These are phyloP conservation scores for Gila orcuttii DNA, from an alignment of 2,113 vertebrate species.

Conservation along the genomic window DNA sequence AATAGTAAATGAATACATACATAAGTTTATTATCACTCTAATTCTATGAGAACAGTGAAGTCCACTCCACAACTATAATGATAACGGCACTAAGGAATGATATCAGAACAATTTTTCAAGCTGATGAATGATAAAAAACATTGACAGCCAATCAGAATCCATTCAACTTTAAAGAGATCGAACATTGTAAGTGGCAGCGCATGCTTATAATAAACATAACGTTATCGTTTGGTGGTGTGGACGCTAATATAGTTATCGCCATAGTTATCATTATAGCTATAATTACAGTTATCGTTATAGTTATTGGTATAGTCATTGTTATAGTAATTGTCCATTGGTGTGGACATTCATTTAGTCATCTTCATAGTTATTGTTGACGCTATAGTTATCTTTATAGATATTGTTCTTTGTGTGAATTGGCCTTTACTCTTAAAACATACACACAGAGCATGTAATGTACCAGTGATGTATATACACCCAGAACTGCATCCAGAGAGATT, in stretches of 20 bases:
- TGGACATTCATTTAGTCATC: not conserved
- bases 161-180: not conserved
- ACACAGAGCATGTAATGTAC: not conserved
- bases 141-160: not conserved
- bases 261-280: not conserved
- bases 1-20: too few relatives aligned
- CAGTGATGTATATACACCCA: not conserved
- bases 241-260: not conserved
- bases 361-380: not conserved
- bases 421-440: not conserved
- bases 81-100: too few relatives aligned
- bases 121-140: too few relatives aligned
- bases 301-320: not conserved
- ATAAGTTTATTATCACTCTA: too few relatives aligned
- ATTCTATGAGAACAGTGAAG: too few relatives aligned
- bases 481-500: not conserved
- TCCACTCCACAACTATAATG: too few relatives aligned
- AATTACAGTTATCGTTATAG: too few relatives aligned
- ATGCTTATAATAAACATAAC: not conserved
- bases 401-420: not conserved
- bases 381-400: not conserved
- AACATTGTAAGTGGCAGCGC: not conserved
- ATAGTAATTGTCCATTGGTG: not conserved
- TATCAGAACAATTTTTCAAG: too few relatives aligned
- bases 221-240: not conserved